These are phyloP conservation scores for Leucosticte australis DNA, from an alignment of 2,113 vertebrate genomes.

Conservation along the genomic window DNA sequence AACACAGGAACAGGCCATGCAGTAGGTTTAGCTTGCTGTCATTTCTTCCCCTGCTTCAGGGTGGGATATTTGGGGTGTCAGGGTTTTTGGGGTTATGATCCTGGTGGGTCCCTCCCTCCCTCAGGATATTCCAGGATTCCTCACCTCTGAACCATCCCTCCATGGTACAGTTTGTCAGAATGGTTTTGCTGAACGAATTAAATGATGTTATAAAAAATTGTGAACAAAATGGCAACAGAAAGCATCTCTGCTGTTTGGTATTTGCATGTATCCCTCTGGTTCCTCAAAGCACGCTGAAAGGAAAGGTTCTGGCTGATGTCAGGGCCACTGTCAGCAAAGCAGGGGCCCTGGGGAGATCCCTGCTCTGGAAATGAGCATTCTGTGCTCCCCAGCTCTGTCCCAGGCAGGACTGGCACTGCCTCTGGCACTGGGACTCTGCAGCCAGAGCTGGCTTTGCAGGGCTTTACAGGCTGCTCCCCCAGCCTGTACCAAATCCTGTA, in stretches of 20 bases:
- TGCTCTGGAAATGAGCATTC: no score
- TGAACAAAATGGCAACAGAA: not conserved
- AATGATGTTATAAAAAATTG: not conserved
- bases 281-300: accelerated
- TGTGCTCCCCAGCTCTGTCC: not conserved
- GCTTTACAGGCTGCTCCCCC: not conserved
- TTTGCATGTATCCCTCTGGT: not conserved
- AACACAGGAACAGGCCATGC: not conserved
- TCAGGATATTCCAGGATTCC: not conserved
- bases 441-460: not conserved
- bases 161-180: not conserved
- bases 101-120: not conserved
- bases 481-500: not conserved
- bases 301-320: accelerated
- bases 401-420: accelerated
- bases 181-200: not conserved
- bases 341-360: not conserved
- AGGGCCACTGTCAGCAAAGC: not conserved
- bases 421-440: accelerated
- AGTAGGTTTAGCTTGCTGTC: not conserved
- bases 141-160: not conserved
- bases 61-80: not conserved
- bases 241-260: not conserved
- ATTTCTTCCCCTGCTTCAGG: not conserved
- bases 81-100: not conserved